These are phyloP conservation scores for Heteromurus nitidus DNA, from an alignment of 2,888 invertebrate species.

Conservation along the genomic window DNA sequence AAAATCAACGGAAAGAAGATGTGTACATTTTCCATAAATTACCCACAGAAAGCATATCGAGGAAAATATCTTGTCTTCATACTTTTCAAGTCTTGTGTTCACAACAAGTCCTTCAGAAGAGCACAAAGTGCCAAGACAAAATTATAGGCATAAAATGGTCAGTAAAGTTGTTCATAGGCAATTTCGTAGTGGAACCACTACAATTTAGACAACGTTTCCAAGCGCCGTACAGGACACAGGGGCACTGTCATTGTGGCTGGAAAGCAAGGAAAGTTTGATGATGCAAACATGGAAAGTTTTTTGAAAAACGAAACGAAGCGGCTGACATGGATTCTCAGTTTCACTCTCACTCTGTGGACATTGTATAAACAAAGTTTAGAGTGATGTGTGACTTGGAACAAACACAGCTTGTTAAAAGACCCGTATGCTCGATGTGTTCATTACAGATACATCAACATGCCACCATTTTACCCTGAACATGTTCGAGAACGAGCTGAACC, in stretches of 20 bases:
- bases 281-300: no score
- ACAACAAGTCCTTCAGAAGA: neutral
- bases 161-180: no score
- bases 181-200: no score
- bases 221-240: neutral
- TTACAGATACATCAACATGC: no score
- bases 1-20: neutral
- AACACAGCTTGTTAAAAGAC: no score
- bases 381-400: neutral
- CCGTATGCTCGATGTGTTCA: slow-evolving; percentile 34
- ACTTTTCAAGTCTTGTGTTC: neutral
- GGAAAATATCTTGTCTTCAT: neutral
- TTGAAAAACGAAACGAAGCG: no score
- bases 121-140: neutral
- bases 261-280: neutral
- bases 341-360: no score
- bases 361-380: no score
- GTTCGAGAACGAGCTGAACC: neutral
- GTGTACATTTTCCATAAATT: neutral
- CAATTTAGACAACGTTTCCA: no score
- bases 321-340: no score
- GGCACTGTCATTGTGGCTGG: no score
- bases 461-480: no score
- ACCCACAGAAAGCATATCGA: neutral
- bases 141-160: neutral